phyloP scores from a whole-genome alignment of 2,113 vertebrate species.

The Osmerus mordax region DNA sequence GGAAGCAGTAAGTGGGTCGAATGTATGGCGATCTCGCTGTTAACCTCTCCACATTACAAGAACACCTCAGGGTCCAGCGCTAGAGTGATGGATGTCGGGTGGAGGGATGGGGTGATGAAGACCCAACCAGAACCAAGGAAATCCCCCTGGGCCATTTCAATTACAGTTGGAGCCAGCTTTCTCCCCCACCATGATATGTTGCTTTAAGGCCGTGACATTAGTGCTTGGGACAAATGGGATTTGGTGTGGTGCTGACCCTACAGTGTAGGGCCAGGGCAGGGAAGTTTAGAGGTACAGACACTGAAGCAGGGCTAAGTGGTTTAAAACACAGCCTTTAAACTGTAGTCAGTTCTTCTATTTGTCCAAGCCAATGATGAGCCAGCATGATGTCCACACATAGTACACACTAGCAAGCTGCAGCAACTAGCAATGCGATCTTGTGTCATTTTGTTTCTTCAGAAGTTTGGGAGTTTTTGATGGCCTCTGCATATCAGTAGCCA shows the following conservation, averaged over 20 bases:
- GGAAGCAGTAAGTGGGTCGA: constrained; percentile 41
- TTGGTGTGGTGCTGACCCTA: constrained; percentile 61
- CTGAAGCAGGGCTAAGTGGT: constrained; percentile 9
- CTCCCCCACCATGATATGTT: constrained; percentile 62
- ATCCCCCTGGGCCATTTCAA: constrained; percentile 73
- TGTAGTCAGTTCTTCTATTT: constrained; percentile 18
- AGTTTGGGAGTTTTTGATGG: constrained; percentile 33
- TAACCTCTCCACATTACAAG: constrained; percentile 61
- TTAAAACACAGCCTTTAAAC: background rate
- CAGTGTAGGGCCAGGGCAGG: constrained; percentile 29
- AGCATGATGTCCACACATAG: background rate
- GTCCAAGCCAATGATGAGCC: constrained; percentile 22
- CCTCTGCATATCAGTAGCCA: constrained; percentile 36
- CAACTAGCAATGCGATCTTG: background rate
- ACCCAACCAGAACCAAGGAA: constrained; percentile 54
- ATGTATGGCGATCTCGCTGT: constrained; percentile 56
- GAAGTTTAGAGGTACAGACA: constrained; percentile 11
- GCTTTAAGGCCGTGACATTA: constrained; percentile 66
- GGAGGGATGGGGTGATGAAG: constrained; percentile 37
- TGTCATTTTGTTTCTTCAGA: constrained; percentile 34
- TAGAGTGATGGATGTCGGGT: constrained; percentile 66
- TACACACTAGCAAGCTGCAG: background rate
- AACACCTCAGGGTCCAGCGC: constrained; percentile 61
- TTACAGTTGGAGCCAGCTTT: constrained; percentile 68
- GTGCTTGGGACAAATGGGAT: constrained; percentile 68